Conservation (phyloP, 2,113 vertebrate species). For the Pygoscelis antarcticus region DNA sequence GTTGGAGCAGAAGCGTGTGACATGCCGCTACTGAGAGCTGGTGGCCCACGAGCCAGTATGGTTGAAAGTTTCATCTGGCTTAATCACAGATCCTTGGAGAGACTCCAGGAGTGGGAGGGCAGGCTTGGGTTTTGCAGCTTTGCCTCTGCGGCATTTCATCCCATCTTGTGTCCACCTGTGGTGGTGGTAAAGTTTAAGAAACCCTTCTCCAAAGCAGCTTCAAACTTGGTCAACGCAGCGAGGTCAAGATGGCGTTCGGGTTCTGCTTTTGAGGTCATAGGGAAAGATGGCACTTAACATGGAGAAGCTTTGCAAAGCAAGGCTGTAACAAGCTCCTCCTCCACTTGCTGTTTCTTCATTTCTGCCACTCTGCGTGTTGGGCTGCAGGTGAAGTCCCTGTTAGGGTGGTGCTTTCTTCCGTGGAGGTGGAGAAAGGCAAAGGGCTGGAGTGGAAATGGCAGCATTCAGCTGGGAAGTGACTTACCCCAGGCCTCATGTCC, state of each 20-base stretch:
- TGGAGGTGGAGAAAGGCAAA: neutral
- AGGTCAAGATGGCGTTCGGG: neutral
- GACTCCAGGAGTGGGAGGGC: neutral
- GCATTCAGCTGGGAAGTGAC: neutral
- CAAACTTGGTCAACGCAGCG: neutral
- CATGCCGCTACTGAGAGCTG: neutral
- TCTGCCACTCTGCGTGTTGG: neutral
- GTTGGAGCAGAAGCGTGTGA: neutral
- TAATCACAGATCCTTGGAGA: neutral
- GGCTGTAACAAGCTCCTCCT: neutral
- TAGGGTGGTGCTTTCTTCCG: neutral
- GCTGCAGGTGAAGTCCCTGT: neutral
- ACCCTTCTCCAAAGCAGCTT: neutral
- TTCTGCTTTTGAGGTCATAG: neutral
- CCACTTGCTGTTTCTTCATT: neutral
- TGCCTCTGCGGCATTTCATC: neutral
- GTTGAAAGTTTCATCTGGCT: neutral
- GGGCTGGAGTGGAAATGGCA: neutral
- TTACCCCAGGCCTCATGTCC: neutral
- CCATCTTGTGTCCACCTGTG: neutral
- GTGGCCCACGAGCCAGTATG: neutral
- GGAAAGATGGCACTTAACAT: rapidly evolving
- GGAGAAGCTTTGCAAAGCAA: neutral
- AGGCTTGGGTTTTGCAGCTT: neutral
- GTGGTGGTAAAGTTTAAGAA: neutral